Percentiles rank a stretch among this genome's conserved stretches.
phyloP scores from a whole-genome alignment of 1,140 invertebrate species.

The Mactra quadrangularis region DNA sequence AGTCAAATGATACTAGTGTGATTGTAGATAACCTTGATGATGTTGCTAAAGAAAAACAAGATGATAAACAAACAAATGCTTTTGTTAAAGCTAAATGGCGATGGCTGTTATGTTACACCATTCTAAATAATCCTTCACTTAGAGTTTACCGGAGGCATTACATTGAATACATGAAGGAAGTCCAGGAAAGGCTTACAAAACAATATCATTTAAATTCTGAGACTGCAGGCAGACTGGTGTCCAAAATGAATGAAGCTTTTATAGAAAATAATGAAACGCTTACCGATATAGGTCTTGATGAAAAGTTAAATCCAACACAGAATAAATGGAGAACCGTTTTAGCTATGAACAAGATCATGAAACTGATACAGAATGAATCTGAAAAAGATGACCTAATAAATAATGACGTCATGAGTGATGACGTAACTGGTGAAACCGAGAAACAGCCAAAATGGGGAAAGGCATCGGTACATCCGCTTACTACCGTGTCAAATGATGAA shows the following conservation, averaged over 20 bases:
- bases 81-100: background rate
- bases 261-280: background rate
- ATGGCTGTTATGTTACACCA: slow-evolving; percentile 23
- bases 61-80: background rate
- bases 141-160: slow-evolving; percentile 7
- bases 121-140: slow-evolving; percentile 1
- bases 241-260: background rate
- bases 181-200: slow-evolving; percentile 24
- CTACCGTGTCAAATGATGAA: no score
- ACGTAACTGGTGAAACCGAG: no score
- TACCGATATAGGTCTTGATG: background rate
- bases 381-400: no score
- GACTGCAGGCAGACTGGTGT: background rate
- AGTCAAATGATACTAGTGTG: background rate
- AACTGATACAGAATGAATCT: slow-evolving; percentile 5
- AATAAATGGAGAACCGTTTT: slow-evolving; percentile 13
- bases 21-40: background rate
- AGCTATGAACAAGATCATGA: slow-evolving; percentile 10
- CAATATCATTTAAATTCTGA: background rate
- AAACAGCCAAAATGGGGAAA: no score
- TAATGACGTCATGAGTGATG: no score
- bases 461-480: no score
- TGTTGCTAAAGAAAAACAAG: background rate
- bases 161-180: slow-evolving; percentile 24
- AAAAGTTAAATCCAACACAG: background rate